Percentiles rank a stretch among this genome's conserved stretches.
These are phyloP conservation scores for Melanerpes formicivorus DNA, from an alignment of 2,113 vertebrate species.

Conservation along the genomic window DNA sequence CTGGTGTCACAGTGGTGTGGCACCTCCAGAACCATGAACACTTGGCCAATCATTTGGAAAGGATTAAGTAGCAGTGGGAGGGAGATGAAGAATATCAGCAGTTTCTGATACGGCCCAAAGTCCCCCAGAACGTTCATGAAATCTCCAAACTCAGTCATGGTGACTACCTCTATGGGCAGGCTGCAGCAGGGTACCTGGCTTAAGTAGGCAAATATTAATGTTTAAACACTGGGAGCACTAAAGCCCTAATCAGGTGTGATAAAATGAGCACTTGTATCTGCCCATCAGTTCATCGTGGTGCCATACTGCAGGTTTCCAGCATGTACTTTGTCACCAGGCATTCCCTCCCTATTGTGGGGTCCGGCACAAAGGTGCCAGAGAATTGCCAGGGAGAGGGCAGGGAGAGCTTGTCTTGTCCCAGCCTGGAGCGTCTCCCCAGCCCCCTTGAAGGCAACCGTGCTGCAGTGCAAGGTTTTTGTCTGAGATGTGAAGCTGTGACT, in stretches of 20 bases:
- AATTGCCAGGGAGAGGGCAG: rapidly evolving
- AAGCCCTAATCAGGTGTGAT: slow-evolving; percentile 1
- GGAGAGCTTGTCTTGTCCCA: not conserved
- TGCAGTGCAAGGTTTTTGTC: not conserved
- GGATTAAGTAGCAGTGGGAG: slow-evolving; percentile 63
- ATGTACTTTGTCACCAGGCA: slow-evolving; percentile 37
- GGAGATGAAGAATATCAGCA: slow-evolving; percentile 74
- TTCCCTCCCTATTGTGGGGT: not conserved
- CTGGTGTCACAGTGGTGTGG: slow-evolving; percentile 84
- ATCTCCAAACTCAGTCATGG: slow-evolving; percentile 60
- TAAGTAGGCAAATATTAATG: slow-evolving; percentile 47
- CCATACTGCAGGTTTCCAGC: not conserved
- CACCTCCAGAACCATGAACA: slow-evolving; percentile 80
- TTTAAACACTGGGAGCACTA: slow-evolving; percentile 42
- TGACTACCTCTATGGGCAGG: not conserved
- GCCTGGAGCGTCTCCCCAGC: rapidly evolving
- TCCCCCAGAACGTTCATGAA: slow-evolving; percentile 75
- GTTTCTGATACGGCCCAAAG: slow-evolving; percentile 85
- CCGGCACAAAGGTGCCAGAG: not conserved
- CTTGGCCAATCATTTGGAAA: slow-evolving; percentile 81
- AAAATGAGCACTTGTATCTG: not conserved
- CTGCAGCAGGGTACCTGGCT: not conserved
- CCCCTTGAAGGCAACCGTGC: not conserved
- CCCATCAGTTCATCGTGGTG: not conserved
- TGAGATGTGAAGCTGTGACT: not conserved